Evolutionary conservation across 2,888 invertebrate genomes (phyloP).

Genomic region (Amphipoea lucens): DNA sequence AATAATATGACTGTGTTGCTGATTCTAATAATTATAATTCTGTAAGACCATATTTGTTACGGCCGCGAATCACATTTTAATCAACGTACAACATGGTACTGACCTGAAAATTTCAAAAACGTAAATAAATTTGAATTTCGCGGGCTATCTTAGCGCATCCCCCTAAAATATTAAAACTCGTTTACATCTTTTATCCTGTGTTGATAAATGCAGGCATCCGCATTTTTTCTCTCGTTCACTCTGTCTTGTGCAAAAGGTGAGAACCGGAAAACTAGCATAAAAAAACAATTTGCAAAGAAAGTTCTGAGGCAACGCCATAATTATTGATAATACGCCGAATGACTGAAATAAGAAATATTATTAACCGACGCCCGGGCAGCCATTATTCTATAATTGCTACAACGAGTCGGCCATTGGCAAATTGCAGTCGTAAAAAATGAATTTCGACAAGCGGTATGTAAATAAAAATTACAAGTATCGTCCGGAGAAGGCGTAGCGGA

Average conservation of each 20-base stretch:
- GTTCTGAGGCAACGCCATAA: constrained; percentile 15
- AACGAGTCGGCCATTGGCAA: constrained; percentile 74
- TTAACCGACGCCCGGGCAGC: constrained; percentile 58
- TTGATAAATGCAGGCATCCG: not conserved
- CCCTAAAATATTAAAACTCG: not conserved
- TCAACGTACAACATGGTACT: not conserved
- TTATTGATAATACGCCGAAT: constrained; percentile 38
- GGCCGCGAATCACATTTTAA: not conserved
- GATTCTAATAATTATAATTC: not conserved
- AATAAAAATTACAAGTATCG: constrained; percentile 81
- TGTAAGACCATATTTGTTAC: not conserved
- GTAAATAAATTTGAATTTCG: not conserved
- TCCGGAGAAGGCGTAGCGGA: constrained; percentile 76
- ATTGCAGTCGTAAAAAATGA: constrained; percentile 80
- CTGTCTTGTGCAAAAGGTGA: constrained; percentile 1
- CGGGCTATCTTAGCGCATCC: not conserved
- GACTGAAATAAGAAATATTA: constrained; percentile 70
- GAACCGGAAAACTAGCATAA: constrained; percentile 10
- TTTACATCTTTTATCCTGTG: not conserved
- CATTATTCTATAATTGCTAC: constrained; percentile 75
- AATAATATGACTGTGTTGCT: too few species aligned
- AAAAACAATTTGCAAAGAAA: constrained; percentile 21
- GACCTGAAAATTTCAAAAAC: not conserved
- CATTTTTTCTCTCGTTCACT: not conserved
- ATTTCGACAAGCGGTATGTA: constrained; percentile 77